Evolutionary conservation across 2,113 vertebrate species (phyloP).

Genomic region (Petromus typicus): DNA sequence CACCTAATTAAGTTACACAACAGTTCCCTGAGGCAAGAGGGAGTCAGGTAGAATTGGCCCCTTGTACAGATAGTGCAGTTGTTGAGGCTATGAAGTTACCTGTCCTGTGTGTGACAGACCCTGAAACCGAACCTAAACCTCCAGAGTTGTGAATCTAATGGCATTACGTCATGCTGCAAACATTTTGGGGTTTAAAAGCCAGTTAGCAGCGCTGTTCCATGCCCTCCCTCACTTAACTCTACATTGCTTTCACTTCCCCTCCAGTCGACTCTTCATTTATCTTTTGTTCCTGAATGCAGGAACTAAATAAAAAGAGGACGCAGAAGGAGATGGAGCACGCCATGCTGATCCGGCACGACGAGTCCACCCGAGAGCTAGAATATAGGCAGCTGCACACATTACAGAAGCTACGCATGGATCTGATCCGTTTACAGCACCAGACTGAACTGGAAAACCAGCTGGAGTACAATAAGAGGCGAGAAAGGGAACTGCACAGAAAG

Average conservation of each 20-base stretch:
- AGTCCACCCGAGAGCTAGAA: slow-evolving; percentile 98
- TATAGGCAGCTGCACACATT: slow-evolving; percentile 96
- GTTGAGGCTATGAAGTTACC: background rate
- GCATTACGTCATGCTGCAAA: background rate
- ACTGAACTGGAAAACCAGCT: slow-evolving; percentile 99
- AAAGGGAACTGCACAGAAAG: slow-evolving; percentile 98
- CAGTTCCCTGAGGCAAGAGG: background rate
- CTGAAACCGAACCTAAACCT: background rate
- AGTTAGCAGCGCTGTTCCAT: fast-evolving
- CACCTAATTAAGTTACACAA: background rate
- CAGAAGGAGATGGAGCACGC: slow-evolving; percentile 99
- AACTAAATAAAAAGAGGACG: slow-evolving; percentile 97
- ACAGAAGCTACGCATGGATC: slow-evolving; percentile 99
- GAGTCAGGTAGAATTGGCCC: background rate
- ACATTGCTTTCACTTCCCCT: background rate
- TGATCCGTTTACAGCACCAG: slow-evolving; percentile 99
- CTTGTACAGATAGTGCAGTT: background rate
- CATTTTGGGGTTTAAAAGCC: background rate
- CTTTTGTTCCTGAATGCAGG: slow-evolving; percentile 85
- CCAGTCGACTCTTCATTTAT: slow-evolving; percentile 18
- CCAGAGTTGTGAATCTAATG: background rate
- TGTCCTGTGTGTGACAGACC: background rate
- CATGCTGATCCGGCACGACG: slow-evolving; percentile 98
- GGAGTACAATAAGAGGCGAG: slow-evolving; percentile 98
- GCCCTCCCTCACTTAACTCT: fast-evolving